phyloP scores from a whole-genome alignment of 1,140 invertebrate species.

The Andricus grossulariae region DNA sequence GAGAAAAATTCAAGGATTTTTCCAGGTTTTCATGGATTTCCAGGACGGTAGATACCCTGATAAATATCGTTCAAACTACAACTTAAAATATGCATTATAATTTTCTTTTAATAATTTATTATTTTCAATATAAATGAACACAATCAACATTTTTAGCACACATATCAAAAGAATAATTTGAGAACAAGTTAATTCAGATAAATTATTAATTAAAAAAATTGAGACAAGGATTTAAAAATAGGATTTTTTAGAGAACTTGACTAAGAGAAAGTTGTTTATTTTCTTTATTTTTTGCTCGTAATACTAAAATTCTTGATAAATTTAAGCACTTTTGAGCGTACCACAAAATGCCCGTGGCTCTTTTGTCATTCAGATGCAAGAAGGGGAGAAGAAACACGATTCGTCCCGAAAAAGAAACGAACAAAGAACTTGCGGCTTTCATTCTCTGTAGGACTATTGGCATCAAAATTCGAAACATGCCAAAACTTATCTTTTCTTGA shows the following conservation, averaged over 20 bases:
- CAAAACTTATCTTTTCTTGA: neutral
- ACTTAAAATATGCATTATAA: too few species aligned
- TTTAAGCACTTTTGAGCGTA: neutral
- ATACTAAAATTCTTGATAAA: neutral
- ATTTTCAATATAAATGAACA: too few species aligned
- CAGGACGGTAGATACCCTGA: too few species aligned
- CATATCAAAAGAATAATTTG: too few species aligned
- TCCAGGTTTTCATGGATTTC: too few species aligned
- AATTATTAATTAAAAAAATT: too few species aligned
- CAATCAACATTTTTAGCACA: too few species aligned
- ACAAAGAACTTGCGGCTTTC: slow-evolving; percentile 37
- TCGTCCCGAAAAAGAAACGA: slow-evolving; percentile 37
- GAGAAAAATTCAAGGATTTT: too few species aligned
- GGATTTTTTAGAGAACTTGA: neutral
- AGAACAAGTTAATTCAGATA: too few species aligned
- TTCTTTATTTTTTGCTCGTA: neutral
- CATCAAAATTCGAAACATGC: neutral
- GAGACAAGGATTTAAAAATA: neutral
- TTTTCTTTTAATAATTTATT: too few species aligned
- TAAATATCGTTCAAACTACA: too few species aligned
- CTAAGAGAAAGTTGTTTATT: neutral
- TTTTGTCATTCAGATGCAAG: slow-evolving; percentile 36
- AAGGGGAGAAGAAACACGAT: slow-evolving; percentile 32
- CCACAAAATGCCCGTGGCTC: slow-evolving; percentile 31
- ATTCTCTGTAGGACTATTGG: neutral